Evolutionary conservation across 1,140 invertebrate species (phyloP).

Genomic region (Anagrus nilaparvatae): DNA sequence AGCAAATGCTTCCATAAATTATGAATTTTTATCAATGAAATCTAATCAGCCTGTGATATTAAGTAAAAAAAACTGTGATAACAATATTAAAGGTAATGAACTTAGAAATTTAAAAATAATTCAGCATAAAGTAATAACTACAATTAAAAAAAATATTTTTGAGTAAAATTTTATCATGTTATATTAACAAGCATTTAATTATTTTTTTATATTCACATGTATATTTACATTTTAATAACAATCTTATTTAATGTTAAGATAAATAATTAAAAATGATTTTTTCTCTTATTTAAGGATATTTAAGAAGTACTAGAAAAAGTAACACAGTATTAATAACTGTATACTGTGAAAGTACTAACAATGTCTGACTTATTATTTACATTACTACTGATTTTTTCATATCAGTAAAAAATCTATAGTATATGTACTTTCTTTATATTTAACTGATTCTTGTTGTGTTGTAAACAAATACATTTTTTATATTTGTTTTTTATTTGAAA

Average conservation of each 20-base stretch:
- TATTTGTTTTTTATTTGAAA: not conserved
- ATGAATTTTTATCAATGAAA: slow-evolving; percentile 56
- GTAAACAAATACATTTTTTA: not conserved
- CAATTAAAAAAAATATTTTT: too few species aligned
- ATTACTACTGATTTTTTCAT: too few species aligned
- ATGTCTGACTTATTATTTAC: too few species aligned
- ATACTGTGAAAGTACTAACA: not conserved
- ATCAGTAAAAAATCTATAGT: slow-evolving; percentile 15
- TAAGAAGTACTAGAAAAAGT: too few species aligned
- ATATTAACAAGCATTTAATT: not conserved
- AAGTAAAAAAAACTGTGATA: slow-evolving; percentile 23
- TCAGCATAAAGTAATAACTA: too few species aligned
- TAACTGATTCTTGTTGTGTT: slow-evolving; percentile 1
- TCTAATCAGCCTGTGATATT: slow-evolving; percentile 43
- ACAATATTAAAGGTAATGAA: slow-evolving; percentile 12
- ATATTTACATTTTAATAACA: not conserved
- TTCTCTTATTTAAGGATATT: too few species aligned
- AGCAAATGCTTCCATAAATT: slow-evolving; percentile 48
- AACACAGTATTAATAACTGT: too few species aligned
- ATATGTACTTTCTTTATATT: slow-evolving; percentile 21
- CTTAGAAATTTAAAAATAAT: too few species aligned
- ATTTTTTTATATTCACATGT: slow-evolving; percentile 1
- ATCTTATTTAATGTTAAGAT: too few species aligned
- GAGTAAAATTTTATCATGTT: not conserved
- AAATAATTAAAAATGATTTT: too few species aligned